These are phyloP conservation scores for Brachionus asplanchnoidis DNA, from an alignment of 1,140 invertebrate species.

Conservation along the genomic window DNA sequence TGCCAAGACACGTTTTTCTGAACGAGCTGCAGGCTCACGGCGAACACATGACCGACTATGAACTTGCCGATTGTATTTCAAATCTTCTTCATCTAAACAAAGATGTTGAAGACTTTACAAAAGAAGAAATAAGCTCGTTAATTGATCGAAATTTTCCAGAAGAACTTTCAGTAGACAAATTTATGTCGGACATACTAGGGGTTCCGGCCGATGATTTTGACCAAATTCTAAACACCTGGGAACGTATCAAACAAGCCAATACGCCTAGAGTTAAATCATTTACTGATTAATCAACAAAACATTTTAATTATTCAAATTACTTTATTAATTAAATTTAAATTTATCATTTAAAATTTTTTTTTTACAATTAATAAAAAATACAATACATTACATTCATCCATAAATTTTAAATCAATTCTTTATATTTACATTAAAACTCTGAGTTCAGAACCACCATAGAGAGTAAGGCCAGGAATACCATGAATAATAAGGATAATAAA, in stretches of 20 bases:
- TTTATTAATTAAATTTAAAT: not conserved
- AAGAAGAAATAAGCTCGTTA: conserved; percentile 29
- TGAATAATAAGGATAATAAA: not conserved
- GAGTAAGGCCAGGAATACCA: not conserved
- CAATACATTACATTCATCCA: not conserved
- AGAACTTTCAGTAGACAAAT: conserved; percentile 16
- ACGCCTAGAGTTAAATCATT: conserved; percentile 10
- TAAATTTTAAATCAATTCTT: not conserved
- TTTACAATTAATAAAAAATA: not conserved
- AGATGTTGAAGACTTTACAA: conserved; percentile 45
- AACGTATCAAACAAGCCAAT: conserved; percentile 16
- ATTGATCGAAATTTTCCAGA: conserved; percentile 30
- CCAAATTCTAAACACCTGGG: conserved; percentile 24
- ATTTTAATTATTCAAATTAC: not conserved
- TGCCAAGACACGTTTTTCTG: conserved; percentile 50
- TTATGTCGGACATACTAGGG: conserved; percentile 24
- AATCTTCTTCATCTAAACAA: conserved; percentile 53
- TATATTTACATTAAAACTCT: not conserved
- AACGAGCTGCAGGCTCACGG: conserved; percentile 54
- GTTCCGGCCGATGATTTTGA: conserved; percentile 33
- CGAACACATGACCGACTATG: conserved; percentile 57
- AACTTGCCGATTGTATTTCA: conserved; percentile 55
- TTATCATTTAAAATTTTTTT: not conserved
- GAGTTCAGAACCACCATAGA: not conserved
- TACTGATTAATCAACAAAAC: not conserved